Evolutionary conservation across 1,140 invertebrate genomes (phyloP).

Genomic region (Nebria ingens): DNA sequence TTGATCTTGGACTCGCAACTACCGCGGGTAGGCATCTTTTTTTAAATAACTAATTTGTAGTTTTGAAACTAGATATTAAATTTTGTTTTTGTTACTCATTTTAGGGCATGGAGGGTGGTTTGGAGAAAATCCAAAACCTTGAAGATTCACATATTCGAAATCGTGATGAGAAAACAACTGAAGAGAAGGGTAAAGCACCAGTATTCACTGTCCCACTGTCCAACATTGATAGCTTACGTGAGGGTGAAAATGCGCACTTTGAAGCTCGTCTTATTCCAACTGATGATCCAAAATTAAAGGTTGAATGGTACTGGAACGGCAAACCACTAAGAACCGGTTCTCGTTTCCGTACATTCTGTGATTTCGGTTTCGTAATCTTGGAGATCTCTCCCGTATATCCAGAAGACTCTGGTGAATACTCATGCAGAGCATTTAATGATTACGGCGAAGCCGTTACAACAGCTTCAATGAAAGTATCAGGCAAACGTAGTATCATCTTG

Average conservation of each 20-base stretch:
- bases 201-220: slow-evolving; percentile 83
- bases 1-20: slow-evolving; percentile 92
- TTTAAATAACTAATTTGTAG: slow-evolving; percentile 9
- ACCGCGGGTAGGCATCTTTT: slow-evolving; percentile 54
- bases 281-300: slow-evolving; percentile 88
- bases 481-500: slow-evolving; percentile 82
- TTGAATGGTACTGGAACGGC: slow-evolving; percentile 94
- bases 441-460: slow-evolving; percentile 91
- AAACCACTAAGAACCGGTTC: slow-evolving; percentile 81
- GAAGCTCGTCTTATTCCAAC: slow-evolving; percentile 86
- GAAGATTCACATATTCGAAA: slow-evolving; percentile 74
- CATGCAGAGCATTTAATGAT: slow-evolving; percentile 79
- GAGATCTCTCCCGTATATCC: slow-evolving; percentile 93
- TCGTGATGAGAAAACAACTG: slow-evolving; percentile 55
- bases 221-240: slow-evolving; percentile 73
- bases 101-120: slow-evolving; percentile 82
- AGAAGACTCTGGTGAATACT: slow-evolving; percentile 89
- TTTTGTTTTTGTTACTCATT: slow-evolving; percentile 25
- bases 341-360: slow-evolving; percentile 86
- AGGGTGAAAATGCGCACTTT: slow-evolving; percentile 90
- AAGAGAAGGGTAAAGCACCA: slow-evolving; percentile 70
- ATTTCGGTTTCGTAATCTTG: slow-evolving; percentile 89
- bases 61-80: slow-evolving; percentile 5
- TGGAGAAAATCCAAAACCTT: slow-evolving; percentile 84
- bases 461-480: slow-evolving; percentile 80